Evolutionary conservation across 2,888 invertebrate genomes (phyloP).

Genomic region (Nephrotoma guestfalica): DNA sequence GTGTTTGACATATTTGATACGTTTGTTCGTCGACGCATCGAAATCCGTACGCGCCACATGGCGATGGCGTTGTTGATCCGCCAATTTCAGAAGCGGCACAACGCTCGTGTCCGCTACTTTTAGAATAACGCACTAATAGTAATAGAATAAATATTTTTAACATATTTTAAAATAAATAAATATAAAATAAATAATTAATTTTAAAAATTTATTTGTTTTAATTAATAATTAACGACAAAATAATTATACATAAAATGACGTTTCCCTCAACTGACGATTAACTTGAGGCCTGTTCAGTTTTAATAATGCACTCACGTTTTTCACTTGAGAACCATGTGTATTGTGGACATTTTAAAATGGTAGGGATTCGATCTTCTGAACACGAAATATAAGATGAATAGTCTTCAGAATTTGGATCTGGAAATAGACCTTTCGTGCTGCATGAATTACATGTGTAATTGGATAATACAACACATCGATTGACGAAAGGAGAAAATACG

Average conservation of each 20-base stretch:
- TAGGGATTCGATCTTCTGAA: background rate
- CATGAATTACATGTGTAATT: background rate
- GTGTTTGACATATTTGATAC: slow-evolving; percentile 13
- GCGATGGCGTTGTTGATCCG: background rate
- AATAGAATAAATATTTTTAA: background rate
- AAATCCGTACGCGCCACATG: slow-evolving; percentile 17
- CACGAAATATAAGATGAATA: background rate
- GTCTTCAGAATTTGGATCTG: background rate
- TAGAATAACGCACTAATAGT: background rate
- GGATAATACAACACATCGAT: background rate
- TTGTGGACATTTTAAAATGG: background rate
- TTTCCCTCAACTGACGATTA: background rate
- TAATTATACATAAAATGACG: background rate
- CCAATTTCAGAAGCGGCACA: background rate
- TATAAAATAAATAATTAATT: background rate
- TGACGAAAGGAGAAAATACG: background rate
- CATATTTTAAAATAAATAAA: background rate
- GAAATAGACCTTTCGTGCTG: background rate
- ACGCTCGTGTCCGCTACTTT: background rate
- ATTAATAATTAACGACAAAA: background rate
- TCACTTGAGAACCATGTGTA: background rate
- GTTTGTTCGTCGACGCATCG: slow-evolving; percentile 13
- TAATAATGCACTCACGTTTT: background rate
- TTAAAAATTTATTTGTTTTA: background rate
- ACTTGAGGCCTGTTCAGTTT: background rate